Percentiles rank a stretch among this genome's conserved stretches.
Evolutionary conservation across 2,797 vertebrate species (phyloP).

Genomic region (Heliangelus exortis): DNA sequence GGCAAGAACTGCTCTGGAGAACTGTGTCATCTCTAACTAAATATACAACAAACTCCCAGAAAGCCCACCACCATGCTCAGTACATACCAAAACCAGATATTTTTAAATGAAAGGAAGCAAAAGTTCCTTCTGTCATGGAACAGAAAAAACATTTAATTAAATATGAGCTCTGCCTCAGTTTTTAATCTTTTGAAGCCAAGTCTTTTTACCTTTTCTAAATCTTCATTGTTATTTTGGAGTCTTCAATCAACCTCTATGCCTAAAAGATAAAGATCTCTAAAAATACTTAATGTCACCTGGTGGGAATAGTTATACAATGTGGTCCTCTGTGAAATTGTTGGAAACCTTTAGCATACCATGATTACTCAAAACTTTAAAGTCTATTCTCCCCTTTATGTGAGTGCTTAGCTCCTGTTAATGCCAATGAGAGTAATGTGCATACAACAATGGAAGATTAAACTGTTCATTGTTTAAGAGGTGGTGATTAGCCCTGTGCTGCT

Average conservation of each 20-base stretch:
- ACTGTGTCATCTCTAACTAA: not conserved
- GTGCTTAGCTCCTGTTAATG: not conserved
- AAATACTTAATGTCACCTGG: not conserved
- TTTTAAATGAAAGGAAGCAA: not conserved
- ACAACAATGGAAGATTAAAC: conserved; percentile 31
- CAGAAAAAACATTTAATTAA: not conserved
- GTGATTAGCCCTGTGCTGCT: not conserved
- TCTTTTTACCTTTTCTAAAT: not conserved
- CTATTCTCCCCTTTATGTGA: not conserved
- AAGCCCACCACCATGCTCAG: not conserved
- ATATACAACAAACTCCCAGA: not conserved
- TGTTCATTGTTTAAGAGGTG: conserved; percentile 20
- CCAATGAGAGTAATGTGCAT: not conserved
- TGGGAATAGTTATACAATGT: not conserved
- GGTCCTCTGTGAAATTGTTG: not conserved
- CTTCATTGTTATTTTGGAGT: not conserved
- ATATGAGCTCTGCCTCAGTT: not conserved
- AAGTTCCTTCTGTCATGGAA: not conserved
- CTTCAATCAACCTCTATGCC: not conserved
- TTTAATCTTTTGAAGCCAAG: not conserved
- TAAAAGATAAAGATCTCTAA: not conserved
- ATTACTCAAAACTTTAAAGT: not conserved
- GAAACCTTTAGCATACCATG: not conserved
- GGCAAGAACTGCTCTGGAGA: not conserved
- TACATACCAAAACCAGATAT: not conserved